These are phyloP conservation scores for Caloenas nicobarica DNA, from an alignment of 2,113 vertebrate species.

Conservation along the genomic window DNA sequence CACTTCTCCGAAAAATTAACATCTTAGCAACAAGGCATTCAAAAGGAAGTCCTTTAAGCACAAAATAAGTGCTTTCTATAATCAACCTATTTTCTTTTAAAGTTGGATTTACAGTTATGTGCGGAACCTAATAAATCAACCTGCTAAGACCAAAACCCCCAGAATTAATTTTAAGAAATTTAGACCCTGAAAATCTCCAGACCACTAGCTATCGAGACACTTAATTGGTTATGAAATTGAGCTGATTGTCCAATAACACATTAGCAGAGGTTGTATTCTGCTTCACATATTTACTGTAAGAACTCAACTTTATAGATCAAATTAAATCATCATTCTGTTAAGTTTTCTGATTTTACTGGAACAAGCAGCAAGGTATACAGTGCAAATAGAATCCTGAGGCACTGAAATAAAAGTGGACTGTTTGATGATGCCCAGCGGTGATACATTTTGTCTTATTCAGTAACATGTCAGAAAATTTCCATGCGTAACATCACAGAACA, in stretches of 20 bases:
- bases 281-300: background rate
- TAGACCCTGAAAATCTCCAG: background rate
- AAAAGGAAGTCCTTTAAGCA: background rate
- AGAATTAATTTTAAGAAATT: background rate
- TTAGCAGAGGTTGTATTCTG: background rate
- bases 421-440: background rate
- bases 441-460: background rate
- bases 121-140: background rate
- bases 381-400: background rate
- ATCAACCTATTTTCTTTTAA: background rate
- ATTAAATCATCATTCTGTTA: background rate
- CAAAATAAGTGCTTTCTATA: background rate
- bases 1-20: background rate
- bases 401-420: background rate
- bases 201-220: background rate
- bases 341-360: background rate
- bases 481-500: background rate
- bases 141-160: background rate
- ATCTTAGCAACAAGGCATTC: background rate
- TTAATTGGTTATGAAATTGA: background rate
- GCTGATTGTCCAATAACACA: background rate
- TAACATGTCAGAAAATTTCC: background rate
- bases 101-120: background rate
- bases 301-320: background rate
- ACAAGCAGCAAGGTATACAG: background rate